Conservation (phyloP, 2,888 invertebrate genomes). For the Drosophila multiciliata region DNA sequence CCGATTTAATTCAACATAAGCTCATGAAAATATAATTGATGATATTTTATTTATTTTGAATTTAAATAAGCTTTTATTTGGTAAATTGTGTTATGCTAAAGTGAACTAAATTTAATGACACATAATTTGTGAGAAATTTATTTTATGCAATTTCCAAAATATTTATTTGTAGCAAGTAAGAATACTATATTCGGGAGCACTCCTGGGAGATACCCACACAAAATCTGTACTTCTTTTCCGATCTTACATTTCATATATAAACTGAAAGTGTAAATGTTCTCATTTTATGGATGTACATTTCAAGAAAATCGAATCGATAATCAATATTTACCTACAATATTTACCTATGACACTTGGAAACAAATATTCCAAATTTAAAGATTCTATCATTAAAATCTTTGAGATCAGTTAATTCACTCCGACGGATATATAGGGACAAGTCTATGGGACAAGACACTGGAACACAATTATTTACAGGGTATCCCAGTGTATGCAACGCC, state of each 20-base stretch:
- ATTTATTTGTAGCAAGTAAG: neutral
- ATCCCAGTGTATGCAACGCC: neutral
- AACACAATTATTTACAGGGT: conserved; percentile 16
- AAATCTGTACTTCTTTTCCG: neutral
- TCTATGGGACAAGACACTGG: too few relatives aligned
- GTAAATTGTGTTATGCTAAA: neutral
- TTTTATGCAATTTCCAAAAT: neutral
- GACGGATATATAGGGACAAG: neutral
- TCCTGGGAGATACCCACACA: neutral
- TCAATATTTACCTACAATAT: neutral
- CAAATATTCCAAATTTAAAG: neutral
- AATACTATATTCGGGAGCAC: neutral
- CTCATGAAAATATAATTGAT: too few relatives aligned
- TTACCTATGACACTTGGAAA: neutral
- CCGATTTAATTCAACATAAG: neutral
- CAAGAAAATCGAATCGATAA: neutral
- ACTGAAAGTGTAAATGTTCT: neutral
- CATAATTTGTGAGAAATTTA: neutral
- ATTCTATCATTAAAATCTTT: too few relatives aligned
- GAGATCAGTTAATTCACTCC: neutral
- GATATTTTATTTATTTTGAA: too few relatives aligned
- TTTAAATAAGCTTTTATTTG: neutral
- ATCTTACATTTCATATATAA: neutral
- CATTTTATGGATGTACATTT: neutral
- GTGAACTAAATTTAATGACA: neutral